Evolutionary conservation across 2,797 vertebrate genomes (phyloP).

Genomic region (Trichosurus vulpecula): DNA sequence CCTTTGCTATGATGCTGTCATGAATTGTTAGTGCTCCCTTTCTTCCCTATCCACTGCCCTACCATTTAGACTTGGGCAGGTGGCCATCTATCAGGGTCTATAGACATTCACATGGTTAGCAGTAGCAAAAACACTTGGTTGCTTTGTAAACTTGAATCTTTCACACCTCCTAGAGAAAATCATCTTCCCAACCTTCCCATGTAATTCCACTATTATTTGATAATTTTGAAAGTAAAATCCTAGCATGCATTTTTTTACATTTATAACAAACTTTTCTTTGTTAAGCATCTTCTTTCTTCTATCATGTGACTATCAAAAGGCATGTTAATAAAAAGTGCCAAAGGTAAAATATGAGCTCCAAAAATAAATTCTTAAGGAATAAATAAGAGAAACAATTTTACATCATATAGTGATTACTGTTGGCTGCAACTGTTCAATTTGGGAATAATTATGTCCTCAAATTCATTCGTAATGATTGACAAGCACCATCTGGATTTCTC

Average conservation of each 20-base stretch:
- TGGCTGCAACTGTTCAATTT: not conserved
- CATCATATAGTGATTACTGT: not conserved
- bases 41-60: not conserved
- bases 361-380: conserved; percentile 49
- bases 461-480: conserved; percentile 29
- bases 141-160: not conserved
- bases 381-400: conserved; percentile 14
- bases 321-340: conserved; percentile 20
- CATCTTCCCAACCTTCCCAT: not conserved
- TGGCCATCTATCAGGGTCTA: not conserved
- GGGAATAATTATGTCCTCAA: conserved; percentile 31
- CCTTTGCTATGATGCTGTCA: not conserved
- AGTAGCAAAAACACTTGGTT: not conserved
- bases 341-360: not conserved
- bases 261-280: conserved; percentile 21
- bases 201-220: conserved; percentile 22
- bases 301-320: not conserved
- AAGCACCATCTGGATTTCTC: not conserved
- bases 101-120: not conserved
- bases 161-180: conserved; percentile 9
- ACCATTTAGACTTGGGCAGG: not conserved
- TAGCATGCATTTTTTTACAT: conserved; percentile 20
- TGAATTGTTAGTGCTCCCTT: not conserved
- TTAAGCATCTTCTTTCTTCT: conserved; percentile 21
- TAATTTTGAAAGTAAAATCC: conserved; percentile 32